Base-by-base conservation (phyloP, 2,113 vertebrate species). In the Lycaon pictus region DNA sequence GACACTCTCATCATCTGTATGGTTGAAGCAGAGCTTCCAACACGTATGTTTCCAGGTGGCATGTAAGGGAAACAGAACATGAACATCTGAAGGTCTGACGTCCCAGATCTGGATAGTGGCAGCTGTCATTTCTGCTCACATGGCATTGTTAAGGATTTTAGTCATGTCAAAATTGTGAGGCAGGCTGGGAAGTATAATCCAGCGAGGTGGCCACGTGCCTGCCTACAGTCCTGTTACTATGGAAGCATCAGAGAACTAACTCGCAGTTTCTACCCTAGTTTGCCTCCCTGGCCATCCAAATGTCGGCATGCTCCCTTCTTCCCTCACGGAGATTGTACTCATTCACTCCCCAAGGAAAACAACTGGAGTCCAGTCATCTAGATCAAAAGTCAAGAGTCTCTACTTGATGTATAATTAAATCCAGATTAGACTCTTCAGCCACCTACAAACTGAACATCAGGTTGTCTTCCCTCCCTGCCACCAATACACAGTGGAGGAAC, bases 361-460 rank as follows among this genome's bases (percentile, higher is more conserved):
- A 91, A 7, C 4, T n/a, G 1, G 48, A 69, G 65, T 23, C 2
- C 58, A 48, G 25, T 20, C 13, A 62, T 62, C 5, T 25, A 20
- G 17, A 77, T 56, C 62, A 37, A 86, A 76, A 81, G 51, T 32
- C 17, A 3, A 69, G 51, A 23, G 83, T 53, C 55, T 90, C 22
- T 60, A 27, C 2, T 15, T n/a, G 1, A 22, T 11, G 27, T 48
- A 13, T 25, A 76, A 0, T 60, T 51, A 1, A 16, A 10, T 74
- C 37, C 55, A 58, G 9, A 55, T 79, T 62, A 51, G 62, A 80
- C 48, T 29, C 29, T 51, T 79, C 62, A 25, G 7, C 37, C 29
- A 83, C 19, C 80, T 82, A 4, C 20, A 74, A 67, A 67, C 83
- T 62, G 37, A 94, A 87, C 58, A n/a, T 80, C 32, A 29, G 12